phyloP scores from a whole-genome alignment of 1,140 invertebrate genomes.

The Sogatella furcifera region DNA sequence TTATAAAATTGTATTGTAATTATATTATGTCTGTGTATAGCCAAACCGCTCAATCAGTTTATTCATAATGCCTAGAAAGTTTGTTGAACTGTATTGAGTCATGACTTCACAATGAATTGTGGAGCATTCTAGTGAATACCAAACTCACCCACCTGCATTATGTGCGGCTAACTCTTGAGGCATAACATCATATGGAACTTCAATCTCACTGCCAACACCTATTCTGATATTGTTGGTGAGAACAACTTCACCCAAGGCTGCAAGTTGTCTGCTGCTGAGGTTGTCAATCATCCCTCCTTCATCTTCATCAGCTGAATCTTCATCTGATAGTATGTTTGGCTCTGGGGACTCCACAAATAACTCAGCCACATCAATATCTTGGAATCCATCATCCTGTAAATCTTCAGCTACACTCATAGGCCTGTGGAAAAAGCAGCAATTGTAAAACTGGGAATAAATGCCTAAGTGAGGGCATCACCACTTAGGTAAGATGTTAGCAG shows the following conservation, averaged over 20 bases:
- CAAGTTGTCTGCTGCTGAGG: conserved; percentile 18
- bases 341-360: conserved; percentile 16
- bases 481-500: too few relatives aligned
- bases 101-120: too few relatives aligned
- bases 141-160: neutral
- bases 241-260: conserved; percentile 15
- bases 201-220: conserved; percentile 3
- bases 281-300: conserved; percentile 20
- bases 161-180: neutral
- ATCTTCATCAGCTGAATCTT: conserved; percentile 22
- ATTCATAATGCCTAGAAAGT: too few relatives aligned
- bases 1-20: too few relatives aligned
- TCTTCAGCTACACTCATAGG: neutral
- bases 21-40: too few relatives aligned
- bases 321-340: conserved; percentile 10
- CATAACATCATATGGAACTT: conserved; percentile 7
- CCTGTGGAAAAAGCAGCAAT: too few relatives aligned
- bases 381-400: neutral
- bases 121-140: too few relatives aligned
- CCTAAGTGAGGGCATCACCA: too few relatives aligned
- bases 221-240: conserved; percentile 6
- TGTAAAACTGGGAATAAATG: too few relatives aligned
- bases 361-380: too few relatives aligned
- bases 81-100: too few relatives aligned
- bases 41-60: too few relatives aligned